Percentiles rank a stretch among this genome's conserved stretches.
These are phyloP conservation scores for Dione vanillae DNA, from an alignment of 2,888 invertebrate species.

Conservation along the genomic window DNA sequence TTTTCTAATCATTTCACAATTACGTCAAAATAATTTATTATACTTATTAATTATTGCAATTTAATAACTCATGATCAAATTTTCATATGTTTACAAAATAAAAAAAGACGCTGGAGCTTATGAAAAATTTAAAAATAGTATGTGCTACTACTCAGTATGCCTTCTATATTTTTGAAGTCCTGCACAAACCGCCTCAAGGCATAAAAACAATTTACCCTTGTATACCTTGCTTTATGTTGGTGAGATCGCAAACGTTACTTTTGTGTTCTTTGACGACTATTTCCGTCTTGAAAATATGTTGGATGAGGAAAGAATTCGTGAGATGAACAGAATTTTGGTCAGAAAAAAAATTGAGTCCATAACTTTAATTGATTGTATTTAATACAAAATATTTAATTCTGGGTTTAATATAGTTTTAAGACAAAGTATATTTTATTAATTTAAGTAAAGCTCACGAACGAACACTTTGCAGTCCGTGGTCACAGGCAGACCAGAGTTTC, in stretches of 20 bases:
- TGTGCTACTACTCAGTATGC: not conserved
- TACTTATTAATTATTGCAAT: not conserved
- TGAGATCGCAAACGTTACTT: slow-evolving; percentile 62
- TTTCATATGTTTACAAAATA: not conserved
- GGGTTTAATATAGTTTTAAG: no score
- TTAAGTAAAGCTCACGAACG: no score
- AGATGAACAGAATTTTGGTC: not conserved
- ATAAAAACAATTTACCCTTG: slow-evolving; percentile 80
- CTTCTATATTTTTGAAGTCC: slow-evolving; percentile 31
- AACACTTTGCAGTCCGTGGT: no score
- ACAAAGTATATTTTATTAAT: no score
- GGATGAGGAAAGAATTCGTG: slow-evolving; percentile 49
- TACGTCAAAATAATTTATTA: no score
- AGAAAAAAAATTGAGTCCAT: not conserved
- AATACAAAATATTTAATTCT: no score
- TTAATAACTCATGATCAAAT: not conserved
- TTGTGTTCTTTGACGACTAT: slow-evolving; percentile 67
- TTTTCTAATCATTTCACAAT: no score
- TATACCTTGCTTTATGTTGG: slow-evolving; percentile 67
- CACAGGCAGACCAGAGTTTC: no score
- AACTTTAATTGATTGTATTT: no score
- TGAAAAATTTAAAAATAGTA: not conserved
- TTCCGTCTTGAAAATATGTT: slow-evolving; percentile 73
- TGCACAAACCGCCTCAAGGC: slow-evolving; percentile 59
- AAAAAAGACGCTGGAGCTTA: not conserved